A percentile compares a stretch with the other conserved stretches of the same genome.
Evolutionary conservation across 2,888 invertebrate species (phyloP).

Genomic region (Drosophila melanosoma): DNA sequence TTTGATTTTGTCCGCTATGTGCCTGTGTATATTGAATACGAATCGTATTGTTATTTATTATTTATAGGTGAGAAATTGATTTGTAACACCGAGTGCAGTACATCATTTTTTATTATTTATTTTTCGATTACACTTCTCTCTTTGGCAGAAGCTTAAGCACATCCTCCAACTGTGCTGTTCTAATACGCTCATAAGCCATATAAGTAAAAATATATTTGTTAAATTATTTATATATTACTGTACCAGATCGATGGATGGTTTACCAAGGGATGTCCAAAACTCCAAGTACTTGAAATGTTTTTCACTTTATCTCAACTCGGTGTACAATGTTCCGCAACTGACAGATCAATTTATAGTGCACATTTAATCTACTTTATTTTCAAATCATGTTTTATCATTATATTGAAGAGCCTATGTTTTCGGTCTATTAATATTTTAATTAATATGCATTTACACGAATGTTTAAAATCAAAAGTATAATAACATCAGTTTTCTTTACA

Average conservation of each 20-base stretch:
- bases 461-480: background rate
- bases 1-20: background rate
- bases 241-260: background rate
- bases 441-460: background rate
- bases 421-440: background rate
- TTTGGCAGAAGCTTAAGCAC: background rate
- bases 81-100: background rate
- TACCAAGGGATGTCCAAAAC: slow-evolving; percentile 5
- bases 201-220: background rate
- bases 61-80: background rate
- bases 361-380: background rate
- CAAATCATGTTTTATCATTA: background rate
- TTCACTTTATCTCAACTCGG: background rate
- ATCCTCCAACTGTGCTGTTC: background rate
- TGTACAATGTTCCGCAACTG: background rate
- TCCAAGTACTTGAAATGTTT: background rate
- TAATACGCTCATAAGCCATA: background rate
- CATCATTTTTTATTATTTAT: background rate
- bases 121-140: background rate
- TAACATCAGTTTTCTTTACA: background rate
- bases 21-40: background rate
- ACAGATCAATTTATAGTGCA: background rate
- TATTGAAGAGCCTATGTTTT: background rate
- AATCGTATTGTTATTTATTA: background rate
- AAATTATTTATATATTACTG: background rate